Percentiles rank a stretch among this genome's conserved stretches.
Conservation (phyloP, 1,140 invertebrate genomes). For the Bilobella aurantiaca region DNA sequence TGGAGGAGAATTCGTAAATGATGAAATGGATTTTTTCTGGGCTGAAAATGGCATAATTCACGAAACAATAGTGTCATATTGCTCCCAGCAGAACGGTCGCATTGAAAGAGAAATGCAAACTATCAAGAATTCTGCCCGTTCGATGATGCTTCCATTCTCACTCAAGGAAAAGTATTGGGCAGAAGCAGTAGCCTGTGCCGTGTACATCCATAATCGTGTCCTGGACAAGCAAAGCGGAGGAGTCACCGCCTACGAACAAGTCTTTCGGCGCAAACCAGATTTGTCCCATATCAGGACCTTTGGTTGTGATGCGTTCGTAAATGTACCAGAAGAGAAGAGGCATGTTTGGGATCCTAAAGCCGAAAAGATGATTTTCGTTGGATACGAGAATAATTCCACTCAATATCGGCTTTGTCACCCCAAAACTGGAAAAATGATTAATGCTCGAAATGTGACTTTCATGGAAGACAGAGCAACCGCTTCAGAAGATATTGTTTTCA, state of each 20-base stretch:
- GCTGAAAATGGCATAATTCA: slow-evolving; percentile 6
- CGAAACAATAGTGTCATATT: slow-evolving; percentile 1
- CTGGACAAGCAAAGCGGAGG: too few relatives aligned
- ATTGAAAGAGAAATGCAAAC: slow-evolving; percentile 40
- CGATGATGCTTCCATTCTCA: slow-evolving; percentile 3
- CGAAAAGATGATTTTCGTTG: slow-evolving; percentile 31
- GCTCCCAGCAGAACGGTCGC: slow-evolving; percentile 43
- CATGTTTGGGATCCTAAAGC: slow-evolving; percentile 33
- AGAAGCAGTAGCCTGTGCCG: background rate
- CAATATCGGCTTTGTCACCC: slow-evolving; percentile 28
- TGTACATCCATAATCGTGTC: slow-evolving; percentile 18
- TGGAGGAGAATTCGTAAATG: slow-evolving; percentile 38
- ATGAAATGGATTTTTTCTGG: slow-evolving; percentile 34
- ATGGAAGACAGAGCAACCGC: background rate
- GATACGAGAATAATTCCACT: slow-evolving; percentile 25
- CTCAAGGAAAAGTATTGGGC: slow-evolving; percentile 12
- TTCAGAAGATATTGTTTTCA: too few relatives aligned
- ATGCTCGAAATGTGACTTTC: slow-evolving; percentile 8
- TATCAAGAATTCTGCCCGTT: background rate
- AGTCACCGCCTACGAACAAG: slow-evolving; percentile 36
- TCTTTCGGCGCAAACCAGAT: slow-evolving; percentile 32
- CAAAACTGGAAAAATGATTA: background rate
- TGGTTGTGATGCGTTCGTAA: slow-evolving; percentile 33
- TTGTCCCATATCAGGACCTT: slow-evolving; percentile 35
- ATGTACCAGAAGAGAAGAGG: slow-evolving; percentile 19